These are phyloP conservation scores for Cettia cetti DNA, from an alignment of 2,113 vertebrate species.

Conservation along the genomic window DNA sequence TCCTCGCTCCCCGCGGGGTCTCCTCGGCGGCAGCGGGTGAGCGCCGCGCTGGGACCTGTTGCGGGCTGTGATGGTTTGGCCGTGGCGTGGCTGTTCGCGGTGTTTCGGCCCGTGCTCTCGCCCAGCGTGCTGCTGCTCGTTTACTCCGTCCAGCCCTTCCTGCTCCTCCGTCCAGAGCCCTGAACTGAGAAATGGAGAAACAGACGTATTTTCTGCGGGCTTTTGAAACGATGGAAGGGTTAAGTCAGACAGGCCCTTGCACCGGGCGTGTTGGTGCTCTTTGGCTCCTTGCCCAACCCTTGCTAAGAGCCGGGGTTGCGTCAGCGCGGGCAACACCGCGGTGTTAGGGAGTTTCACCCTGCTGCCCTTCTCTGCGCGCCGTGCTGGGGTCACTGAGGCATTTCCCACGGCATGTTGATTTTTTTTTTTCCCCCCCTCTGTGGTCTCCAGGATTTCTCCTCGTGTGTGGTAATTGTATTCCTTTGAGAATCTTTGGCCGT, in stretches of 20 bases:
- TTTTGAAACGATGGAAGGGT: not conserved
- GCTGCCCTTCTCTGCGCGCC: accelerated
- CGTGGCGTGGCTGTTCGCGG: not conserved
- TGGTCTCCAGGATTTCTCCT: not conserved
- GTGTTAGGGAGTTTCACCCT: not conserved
- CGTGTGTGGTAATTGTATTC: not conserved
- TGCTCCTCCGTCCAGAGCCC: not conserved
- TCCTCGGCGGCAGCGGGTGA: not conserved
- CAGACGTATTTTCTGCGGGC: too few species aligned
- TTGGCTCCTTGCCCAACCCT: not conserved
- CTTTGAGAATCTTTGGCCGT: not conserved
- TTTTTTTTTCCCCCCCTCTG: not conserved
- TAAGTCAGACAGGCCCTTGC: not conserved
- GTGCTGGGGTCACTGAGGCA: not conserved
- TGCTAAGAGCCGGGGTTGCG: not conserved
- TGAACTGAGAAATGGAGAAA: not conserved
- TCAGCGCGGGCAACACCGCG: not conserved
- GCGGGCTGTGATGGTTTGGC: not conserved
- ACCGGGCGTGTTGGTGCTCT: not conserved
- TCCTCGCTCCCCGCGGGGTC: not conserved
- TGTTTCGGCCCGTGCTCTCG: not conserved
- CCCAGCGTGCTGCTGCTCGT: not conserved
- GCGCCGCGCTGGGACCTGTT: constrained; percentile 9
- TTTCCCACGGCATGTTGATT: not conserved
- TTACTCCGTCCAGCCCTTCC: not conserved